Base-by-base conservation (phyloP, 2,888 invertebrate genomes). In the Labia minor region DNA sequence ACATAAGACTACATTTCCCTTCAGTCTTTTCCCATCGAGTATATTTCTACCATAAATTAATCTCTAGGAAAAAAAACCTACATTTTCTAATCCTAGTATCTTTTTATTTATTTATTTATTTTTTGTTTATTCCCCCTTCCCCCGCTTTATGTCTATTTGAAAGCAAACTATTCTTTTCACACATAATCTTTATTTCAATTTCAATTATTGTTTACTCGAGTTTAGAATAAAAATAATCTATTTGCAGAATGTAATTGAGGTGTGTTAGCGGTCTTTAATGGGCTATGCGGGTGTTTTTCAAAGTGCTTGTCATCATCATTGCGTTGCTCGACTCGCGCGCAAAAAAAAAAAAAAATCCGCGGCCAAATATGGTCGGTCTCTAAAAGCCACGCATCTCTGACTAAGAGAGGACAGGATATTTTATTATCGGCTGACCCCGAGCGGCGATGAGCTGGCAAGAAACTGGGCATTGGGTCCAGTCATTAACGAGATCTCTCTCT, bases 231-330 rank as follows among this genome's bases (percentile, higher is more conserved):
- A 26, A 49, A 49, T 49, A 49, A 49, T 49, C 49, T 49, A 49
- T 49, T 49, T 49, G 49, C 49, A 49, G 49, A 49, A 49, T 49
- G 49, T 49, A 49, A n/a, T 49, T n/a, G 49, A 49, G 49, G 49
- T 49, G 49, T 49, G 49, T 49, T 26, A 26, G 26, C 26, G 26
- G 26, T 26, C 26, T 26, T 49, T 49, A 49, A 49, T 49, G 49
- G 49, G n/a, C 49, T 49, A 16, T 49, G 49, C 49, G 49, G 49
- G 49, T 49, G 49, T 49, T n/a, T n/a, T 49, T 11, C 49, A 49
- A 49, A 49, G 49, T 49, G 49, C 49, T 14, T 49, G 49, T 49
- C 49, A 49, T 49, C 49, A 3, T 49, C 3, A 14, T 14, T 3
- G 8, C 26, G 26, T 26, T 8, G 26, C 26, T 26, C 26, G 26